Conservation (phyloP, 2,113 vertebrate genomes). For the Leptobrachium leishanense region DNA sequence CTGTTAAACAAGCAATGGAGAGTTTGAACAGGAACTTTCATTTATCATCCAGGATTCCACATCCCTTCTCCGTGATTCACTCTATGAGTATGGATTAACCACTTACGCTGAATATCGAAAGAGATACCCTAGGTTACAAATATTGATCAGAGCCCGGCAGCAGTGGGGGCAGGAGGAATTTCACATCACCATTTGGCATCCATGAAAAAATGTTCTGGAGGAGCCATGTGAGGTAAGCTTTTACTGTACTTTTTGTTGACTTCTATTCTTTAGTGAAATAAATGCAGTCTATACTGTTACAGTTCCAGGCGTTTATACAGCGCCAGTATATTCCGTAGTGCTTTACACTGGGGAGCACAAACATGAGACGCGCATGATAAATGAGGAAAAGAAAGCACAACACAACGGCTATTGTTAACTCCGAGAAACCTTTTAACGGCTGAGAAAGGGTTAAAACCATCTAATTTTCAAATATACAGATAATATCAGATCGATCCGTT, state of each 20-base stretch:
- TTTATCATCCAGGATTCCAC: slow-evolving; percentile 2
- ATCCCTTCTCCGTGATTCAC: neutral
- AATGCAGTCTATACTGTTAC: too few species aligned
- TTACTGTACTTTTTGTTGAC: neutral
- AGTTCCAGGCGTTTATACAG: too few species aligned
- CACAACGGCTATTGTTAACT: too few species aligned
- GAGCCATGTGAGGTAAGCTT: slow-evolving; percentile 41
- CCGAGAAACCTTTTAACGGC: too few species aligned
- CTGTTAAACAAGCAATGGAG: slow-evolving; percentile 26
- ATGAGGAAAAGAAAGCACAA: too few species aligned
- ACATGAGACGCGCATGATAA: too few species aligned
- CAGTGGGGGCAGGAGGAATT: neutral
- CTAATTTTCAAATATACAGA: too few species aligned
- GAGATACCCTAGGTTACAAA: neutral
- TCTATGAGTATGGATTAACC: slow-evolving; percentile 25
- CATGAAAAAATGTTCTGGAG: slow-evolving; percentile 41
- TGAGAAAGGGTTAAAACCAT: too few species aligned
- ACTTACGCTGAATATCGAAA: neutral
- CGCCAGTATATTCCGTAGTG: too few species aligned
- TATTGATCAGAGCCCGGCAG: slow-evolving; percentile 16
- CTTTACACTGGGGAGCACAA: too few species aligned
- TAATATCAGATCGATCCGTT: too few species aligned
- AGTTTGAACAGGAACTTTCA: neutral
- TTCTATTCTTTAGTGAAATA: too few species aligned
- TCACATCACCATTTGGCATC: slow-evolving; percentile 16